Conservation (phyloP, 2,888 invertebrate genomes). For the Agonopterix alstromeriana region DNA sequence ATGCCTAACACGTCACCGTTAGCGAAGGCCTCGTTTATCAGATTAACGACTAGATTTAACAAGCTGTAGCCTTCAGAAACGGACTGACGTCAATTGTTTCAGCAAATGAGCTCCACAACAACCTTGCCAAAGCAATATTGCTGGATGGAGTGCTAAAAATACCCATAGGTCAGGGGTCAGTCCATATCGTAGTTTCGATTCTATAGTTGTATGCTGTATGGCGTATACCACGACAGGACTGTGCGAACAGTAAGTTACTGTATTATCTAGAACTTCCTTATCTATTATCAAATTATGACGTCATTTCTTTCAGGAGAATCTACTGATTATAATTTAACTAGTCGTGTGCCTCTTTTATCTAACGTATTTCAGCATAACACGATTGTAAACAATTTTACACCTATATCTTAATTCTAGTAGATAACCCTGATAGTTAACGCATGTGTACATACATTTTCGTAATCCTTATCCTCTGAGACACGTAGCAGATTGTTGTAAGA, state of each 20-base stretch:
- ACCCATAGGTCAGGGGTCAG: conserved; percentile 62
- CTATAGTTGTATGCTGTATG: not conserved
- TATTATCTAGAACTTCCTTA: too few relatives aligned
- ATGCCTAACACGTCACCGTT: conserved; percentile 4
- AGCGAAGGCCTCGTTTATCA: conserved; percentile 37
- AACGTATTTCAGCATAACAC: too few relatives aligned
- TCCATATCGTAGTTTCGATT: conserved; percentile 21
- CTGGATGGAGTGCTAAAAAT: conserved; percentile 60
- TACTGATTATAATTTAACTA: not conserved
- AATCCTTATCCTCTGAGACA: too few relatives aligned
- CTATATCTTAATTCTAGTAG: too few relatives aligned
- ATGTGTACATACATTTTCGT: too few relatives aligned
- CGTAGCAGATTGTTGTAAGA: not conserved
- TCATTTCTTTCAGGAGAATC: not conserved
- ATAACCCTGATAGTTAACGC: too few relatives aligned
- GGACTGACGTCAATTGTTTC: conserved; percentile 70
- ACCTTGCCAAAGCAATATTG: conserved; percentile 47
- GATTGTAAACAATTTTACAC: too few relatives aligned
- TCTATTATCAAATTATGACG: not conserved
- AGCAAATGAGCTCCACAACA: conserved; percentile 55
- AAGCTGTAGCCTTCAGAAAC: conserved; percentile 47
- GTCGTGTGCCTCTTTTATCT: not conserved
- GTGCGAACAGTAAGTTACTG: too few relatives aligned
- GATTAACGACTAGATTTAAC: conserved; percentile 52
- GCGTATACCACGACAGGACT: too few relatives aligned